Base-by-base conservation (phyloP, 2,888 invertebrate genomes). In the Volucella inanis region DNA sequence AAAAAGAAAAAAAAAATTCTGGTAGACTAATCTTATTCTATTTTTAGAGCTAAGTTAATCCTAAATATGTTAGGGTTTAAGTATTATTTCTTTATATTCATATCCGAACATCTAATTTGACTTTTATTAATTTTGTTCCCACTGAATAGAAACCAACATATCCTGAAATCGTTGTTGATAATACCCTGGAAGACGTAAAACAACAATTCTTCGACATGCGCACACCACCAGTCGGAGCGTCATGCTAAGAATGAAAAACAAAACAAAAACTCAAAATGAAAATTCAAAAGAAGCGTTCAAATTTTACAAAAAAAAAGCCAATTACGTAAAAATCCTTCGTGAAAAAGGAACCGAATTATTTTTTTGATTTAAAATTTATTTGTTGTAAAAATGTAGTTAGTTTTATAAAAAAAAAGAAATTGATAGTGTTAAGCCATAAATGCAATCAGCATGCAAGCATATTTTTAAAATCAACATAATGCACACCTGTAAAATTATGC, bases 141-240 rank as follows among this genome's bases (percentile, higher is more conserved):
- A 54, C 11, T 14, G 57, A 64, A 11, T 64, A 92, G 91, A 90
- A 91, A 88, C 89, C 90, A 43, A 90, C 89, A 76, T 92, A 91
- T 88, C 90, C 92, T 2, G 90, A 90, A 70, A 89, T 90, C 57
- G 88, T 88, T 18, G 90, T 90, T 68, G 91, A 90, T 68, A 90
- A 88, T 50, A 87, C 90, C 47, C 88, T 92, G 49, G 90, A 91
- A 8, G 90, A 92, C 79, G 89, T 92, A 4, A 91, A 90, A 71
- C 76, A 87, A 11, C 89, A 91, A 68, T 92, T 91, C 79, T 92
- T 92, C 57, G 89, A 88, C 74, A 90, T 90, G 89, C 89, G 87
- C 85, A 82, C 68, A 62, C 88, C 88, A 70, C 43, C 55, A 6
- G 11, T 72, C 8, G 77, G 52, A 61, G 12, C 72, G 18, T 47